Percentiles rank a stretch among this genome's conserved stretches.
phyloP scores from a whole-genome alignment of 2,797 vertebrate species.

The Fundulus diaphanus region DNA sequence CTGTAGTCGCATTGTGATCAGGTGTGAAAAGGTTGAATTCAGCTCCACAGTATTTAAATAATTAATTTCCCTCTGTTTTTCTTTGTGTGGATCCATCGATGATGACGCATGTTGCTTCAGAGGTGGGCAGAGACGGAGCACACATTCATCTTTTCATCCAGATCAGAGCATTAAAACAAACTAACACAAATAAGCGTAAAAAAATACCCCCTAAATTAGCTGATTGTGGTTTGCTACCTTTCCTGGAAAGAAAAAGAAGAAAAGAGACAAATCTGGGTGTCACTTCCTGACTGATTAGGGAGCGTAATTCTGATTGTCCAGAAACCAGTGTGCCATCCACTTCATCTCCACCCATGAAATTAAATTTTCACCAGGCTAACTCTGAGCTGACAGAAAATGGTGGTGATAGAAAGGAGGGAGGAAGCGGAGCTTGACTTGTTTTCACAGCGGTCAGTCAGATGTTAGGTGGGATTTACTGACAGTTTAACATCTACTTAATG shows the following conservation, averaged over 20 bases:
- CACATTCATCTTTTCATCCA: slow-evolving; percentile 9
- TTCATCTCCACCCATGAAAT: slow-evolving; percentile 69
- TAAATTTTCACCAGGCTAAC: slow-evolving; percentile 67
- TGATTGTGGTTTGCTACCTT: slow-evolving; percentile 6
- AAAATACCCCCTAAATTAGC: slow-evolving; percentile 13
- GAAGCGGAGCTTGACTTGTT: slow-evolving; percentile 19
- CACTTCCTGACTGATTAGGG: slow-evolving; percentile 42
- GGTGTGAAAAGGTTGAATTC: background rate
- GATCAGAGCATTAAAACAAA: slow-evolving; percentile 20
- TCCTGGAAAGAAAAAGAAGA: too few relatives aligned
- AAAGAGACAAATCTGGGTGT: slow-evolving; percentile 29
- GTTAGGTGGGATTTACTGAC: background rate
- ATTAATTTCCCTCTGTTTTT: too few relatives aligned
- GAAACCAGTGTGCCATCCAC: slow-evolving; percentile 56
- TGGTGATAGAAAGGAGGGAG: slow-evolving; percentile 40
- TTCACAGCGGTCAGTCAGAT: slow-evolving; percentile 30
- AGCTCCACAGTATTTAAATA: background rate
- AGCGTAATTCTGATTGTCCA: slow-evolving; percentile 55
- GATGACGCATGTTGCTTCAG: slow-evolving; percentile 33
- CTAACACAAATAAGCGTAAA: background rate
- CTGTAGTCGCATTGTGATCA: too few relatives aligned
- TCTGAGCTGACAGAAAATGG: slow-evolving; percentile 56
- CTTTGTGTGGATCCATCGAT: background rate
- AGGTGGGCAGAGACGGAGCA: slow-evolving; percentile 21
- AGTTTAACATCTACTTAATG: background rate